Evolutionary conservation across 2,797 vertebrate species (phyloP), one percentile per base, ranked within the genome.

Genomic region (Todus mexicanus): DNA sequence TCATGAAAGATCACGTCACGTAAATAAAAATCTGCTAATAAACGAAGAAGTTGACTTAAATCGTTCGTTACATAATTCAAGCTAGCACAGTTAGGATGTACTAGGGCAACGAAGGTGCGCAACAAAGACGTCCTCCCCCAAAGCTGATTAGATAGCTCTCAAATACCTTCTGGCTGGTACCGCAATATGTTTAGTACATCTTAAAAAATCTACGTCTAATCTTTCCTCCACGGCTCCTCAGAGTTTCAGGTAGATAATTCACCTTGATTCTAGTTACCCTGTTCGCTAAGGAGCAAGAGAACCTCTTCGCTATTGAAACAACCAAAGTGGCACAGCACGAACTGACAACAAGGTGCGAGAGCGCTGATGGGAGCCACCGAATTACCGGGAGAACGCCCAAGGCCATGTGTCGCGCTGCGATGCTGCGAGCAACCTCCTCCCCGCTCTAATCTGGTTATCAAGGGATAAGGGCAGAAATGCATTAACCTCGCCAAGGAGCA

Each of bases 331-430:
- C 51, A 63, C 0, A 63, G 37, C 50, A 71, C 17, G 56, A 60
- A 37, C 10, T 50, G 53, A 47, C 20, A 66, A 10, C 7, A 56
- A 82, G n/a, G n/a, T 9, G 43, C 69, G 38, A 56, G 64, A 65
- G 40, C 43, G 10, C 26, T 25, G 18, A 22, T 16, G 26, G 78
- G 63, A 87, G n/a, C 27, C 9, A 6, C 37, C n/a, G 15, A 80
- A 83, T 23, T 17, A 23, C 33, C 78, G 74, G 61, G 69, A 53
- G 29, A 70, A 57, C 0, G 0, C 4, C 6, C 19, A 18, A 8
- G 0, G 0, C 0, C 0, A 70, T 5, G 82, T 6, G 23, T 18
- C 1, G 1, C 5, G 0, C 56, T 4, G 14, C 19, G 7, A 22
- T 31, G 87, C 90, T 7, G 4, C 5, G 22, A 7, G 11, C 20